Percentiles rank a stretch among this genome's conserved stretches.
These are phyloP conservation scores for Torymus tubicola DNA, from an alignment of 2,888 invertebrate species.

Conservation along the genomic window DNA sequence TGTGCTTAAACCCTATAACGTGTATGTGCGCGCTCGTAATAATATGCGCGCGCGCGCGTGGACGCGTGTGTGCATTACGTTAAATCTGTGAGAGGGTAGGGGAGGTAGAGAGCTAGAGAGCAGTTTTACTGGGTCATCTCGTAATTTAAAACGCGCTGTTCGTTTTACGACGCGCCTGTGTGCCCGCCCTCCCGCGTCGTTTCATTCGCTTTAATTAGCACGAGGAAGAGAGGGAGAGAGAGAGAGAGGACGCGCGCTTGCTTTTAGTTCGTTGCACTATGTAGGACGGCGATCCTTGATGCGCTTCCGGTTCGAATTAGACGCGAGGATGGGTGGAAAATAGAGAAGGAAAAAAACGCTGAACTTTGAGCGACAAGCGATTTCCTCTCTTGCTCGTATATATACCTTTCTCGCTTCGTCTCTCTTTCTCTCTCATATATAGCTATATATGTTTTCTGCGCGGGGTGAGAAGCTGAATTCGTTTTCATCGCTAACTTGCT, in stretches of 20 bases:
- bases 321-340: not conserved
- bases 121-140: conserved; percentile 47
- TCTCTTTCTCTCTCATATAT: conserved; percentile 9
- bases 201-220: conserved; percentile 46
- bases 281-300: not conserved
- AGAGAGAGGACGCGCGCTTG: too few species aligned
- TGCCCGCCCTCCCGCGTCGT: conserved; percentile 4
- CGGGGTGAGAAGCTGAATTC: conserved; percentile 30
- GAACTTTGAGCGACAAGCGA: not conserved
- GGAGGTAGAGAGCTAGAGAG: not conserved
- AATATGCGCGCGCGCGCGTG: conserved; percentile 3
- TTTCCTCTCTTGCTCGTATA: too few species aligned
- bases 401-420: conserved; percentile 1
- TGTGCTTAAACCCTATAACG: too few species aligned
- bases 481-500: conserved; percentile 21
- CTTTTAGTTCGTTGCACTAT: not conserved
- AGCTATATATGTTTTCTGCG: not conserved
- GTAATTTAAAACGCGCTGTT: conserved; percentile 50
- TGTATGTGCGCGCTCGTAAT: too few species aligned
- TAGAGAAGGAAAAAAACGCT: not conserved
- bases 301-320: conserved; percentile 35
- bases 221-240: conserved; percentile 17
- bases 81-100: not conserved
- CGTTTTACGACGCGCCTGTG: conserved; percentile 23
- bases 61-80: not conserved